These are phyloP conservation scores for Drosophila takahashii DNA, from an alignment of 1,140 invertebrate genomes.

Conservation along the genomic window DNA sequence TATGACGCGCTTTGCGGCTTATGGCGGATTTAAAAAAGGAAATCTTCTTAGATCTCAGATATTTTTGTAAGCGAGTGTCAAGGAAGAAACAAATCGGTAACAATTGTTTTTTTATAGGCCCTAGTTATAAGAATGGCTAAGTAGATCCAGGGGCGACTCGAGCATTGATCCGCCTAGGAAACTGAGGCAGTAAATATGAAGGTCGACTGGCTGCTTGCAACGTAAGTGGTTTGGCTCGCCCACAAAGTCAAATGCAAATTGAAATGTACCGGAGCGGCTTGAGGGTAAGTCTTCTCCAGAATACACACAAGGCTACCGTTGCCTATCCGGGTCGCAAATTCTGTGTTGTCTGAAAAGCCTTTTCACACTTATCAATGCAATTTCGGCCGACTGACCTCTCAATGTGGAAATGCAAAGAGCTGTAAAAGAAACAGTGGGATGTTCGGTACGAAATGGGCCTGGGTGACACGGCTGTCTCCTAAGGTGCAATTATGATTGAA, in stretches of 20 bases:
- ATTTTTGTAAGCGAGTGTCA: constrained; percentile 62
- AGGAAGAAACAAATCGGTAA: constrained; percentile 56
- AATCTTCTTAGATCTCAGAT: constrained; percentile 68
- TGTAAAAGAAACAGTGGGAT: constrained; percentile 60
- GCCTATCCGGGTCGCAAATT: constrained; percentile 7
- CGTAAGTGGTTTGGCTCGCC: constrained; percentile 72
- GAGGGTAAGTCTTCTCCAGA: constrained; percentile 52
- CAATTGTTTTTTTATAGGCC: constrained; percentile 49
- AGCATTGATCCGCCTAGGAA: constrained; percentile 59
- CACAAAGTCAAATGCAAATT: constrained; percentile 83
- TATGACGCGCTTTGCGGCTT: constrained; percentile 80
- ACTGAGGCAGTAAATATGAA: constrained; percentile 10
- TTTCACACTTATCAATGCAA: constrained; percentile 74
- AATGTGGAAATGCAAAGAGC: constrained; percentile 45
- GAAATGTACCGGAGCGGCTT: constrained; percentile 58
- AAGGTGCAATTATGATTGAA: constrained; percentile 79
- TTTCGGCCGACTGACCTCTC: constrained; percentile 28
- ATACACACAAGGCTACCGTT: constrained; percentile 41
- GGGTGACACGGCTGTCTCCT: constrained; percentile 54
- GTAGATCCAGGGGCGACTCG: constrained; percentile 23
- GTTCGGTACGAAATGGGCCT: constrained; percentile 33
- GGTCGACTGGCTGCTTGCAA: constrained; percentile 24
- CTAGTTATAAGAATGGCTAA: constrained; percentile 3
- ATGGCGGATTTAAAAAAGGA: constrained; percentile 69
- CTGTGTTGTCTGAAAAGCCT: constrained; percentile 58